Evolutionary conservation across 1,140 invertebrate species (phyloP).

Genomic region (Calliphora vicina): DNA sequence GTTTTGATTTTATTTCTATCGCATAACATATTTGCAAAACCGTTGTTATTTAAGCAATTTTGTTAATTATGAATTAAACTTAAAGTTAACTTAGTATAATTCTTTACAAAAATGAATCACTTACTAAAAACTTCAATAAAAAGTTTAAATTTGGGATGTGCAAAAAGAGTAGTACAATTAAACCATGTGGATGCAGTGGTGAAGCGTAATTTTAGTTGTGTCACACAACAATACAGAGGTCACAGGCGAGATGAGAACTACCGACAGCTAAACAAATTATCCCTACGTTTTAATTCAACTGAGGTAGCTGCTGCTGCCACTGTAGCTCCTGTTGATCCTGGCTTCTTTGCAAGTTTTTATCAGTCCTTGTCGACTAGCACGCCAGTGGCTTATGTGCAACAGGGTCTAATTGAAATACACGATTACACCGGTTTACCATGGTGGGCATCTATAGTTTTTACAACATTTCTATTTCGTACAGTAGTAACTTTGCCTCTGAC

Average conservation of each 20-base stretch:
- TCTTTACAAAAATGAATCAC: slow-evolving; percentile 20
- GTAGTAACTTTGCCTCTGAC: slow-evolving; percentile 78
- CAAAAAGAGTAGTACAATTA: no score
- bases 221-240: not conserved
- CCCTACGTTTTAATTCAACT: not conserved
- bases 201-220: not conserved
- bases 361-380: slow-evolving; percentile 71
- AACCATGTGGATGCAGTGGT: not conserved
- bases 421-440: slow-evolving; percentile 78
- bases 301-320: not conserved
- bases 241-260: not conserved
- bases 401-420: slow-evolving; percentile 73
- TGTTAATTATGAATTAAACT: not conserved
- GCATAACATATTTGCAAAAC: not conserved
- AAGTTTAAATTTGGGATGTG: not conserved
- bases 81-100: not conserved
- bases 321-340: not conserved
- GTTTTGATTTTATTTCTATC: slow-evolving; percentile 7
- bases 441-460: slow-evolving; percentile 80
- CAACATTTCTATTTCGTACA: slow-evolving; percentile 73
- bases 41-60: not conserved
- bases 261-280: not conserved
- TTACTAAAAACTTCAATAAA: not conserved
- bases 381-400: slow-evolving; percentile 72
- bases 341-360: slow-evolving; percentile 48